Evolutionary conservation across 1,140 invertebrate species (phyloP).

Genomic region (Drosophila obscura): DNA sequence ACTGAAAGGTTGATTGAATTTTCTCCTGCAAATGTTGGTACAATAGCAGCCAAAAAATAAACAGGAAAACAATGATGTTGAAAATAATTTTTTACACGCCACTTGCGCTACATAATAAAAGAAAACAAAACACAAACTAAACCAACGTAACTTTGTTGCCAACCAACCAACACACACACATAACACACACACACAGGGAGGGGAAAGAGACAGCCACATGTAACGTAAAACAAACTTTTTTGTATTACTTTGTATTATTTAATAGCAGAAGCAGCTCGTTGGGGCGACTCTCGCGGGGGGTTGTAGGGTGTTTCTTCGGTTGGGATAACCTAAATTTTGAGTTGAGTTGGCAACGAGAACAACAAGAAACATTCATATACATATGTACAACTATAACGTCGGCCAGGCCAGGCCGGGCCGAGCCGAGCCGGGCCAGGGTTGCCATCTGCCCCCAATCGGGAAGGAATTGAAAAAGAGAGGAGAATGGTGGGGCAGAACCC

Average conservation of each 20-base stretch:
- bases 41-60: slow-evolving; percentile 8
- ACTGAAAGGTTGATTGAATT: neutral
- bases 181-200: slow-evolving; percentile 18
- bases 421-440: slow-evolving; percentile 20
- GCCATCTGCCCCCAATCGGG: slow-evolving; percentile 43
- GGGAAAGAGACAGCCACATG: slow-evolving; percentile 25
- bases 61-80: slow-evolving; percentile 24
- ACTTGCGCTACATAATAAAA: slow-evolving; percentile 32
- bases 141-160: slow-evolving; percentile 55
- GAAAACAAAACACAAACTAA: slow-evolving; percentile 21
- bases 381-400: slow-evolving; percentile 36
- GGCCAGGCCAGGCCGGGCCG: no score
- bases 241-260: slow-evolving; percentile 59
- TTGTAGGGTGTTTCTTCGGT: slow-evolving; percentile 24
- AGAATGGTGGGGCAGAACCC: neutral
- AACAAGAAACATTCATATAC: slow-evolving; percentile 10
- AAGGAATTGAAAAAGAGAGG: slow-evolving; percentile 2
- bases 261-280: slow-evolving; percentile 28
- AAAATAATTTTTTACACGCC: slow-evolving; percentile 27
- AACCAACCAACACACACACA: slow-evolving; percentile 36
- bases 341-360: slow-evolving; percentile 42
- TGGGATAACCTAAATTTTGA: slow-evolving; percentile 65
- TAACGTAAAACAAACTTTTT: slow-evolving; percentile 55
- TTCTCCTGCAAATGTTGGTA: slow-evolving; percentile 10
- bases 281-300: slow-evolving; percentile 1